A percentile compares a stretch with the other conserved stretches of the same genome.
Conservation (phyloP, 1,140 invertebrate genomes). For the Calephelis virginiensis region DNA sequence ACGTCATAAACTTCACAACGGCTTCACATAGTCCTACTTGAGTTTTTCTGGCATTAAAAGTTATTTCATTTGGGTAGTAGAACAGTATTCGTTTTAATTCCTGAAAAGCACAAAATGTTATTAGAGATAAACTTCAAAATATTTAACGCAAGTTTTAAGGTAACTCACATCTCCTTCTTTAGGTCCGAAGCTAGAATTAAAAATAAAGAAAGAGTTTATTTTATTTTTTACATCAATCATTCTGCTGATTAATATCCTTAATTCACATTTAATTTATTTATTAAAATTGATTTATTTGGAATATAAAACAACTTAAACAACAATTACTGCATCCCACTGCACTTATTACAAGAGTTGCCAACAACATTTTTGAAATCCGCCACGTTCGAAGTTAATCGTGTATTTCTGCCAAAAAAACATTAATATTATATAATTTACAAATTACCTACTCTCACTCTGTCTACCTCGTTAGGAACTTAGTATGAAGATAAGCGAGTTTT, state of each 20-base stretch:
- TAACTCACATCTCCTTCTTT: constrained; percentile 71
- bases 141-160: not conserved
- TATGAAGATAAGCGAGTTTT: too few species aligned
- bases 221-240: constrained; percentile 71
- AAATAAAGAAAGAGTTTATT: constrained; percentile 73
- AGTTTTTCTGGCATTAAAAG: constrained; percentile 91
- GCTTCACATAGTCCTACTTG: constrained; percentile 95
- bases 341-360: too few species aligned
- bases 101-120: constrained; percentile 77
- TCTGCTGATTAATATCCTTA: constrained; percentile 21
- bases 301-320: not conserved
- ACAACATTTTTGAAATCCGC: too few species aligned
- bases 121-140: constrained; percentile 3
- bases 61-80: constrained; percentile 88
- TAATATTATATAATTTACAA: too few species aligned
- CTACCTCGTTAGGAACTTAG: too few species aligned
- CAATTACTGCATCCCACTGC: too few species aligned
- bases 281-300: not conserved
- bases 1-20: constrained; percentile 95
- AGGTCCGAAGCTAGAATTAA: constrained; percentile 72
- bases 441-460: too few species aligned
- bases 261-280: not conserved
- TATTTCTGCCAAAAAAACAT: too few species aligned
- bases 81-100: constrained; percentile 94
- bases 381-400: too few species aligned